These are phyloP conservation scores for Macrotis lagotis DNA, from an alignment of 2,113 vertebrate species.

Conservation along the genomic window DNA sequence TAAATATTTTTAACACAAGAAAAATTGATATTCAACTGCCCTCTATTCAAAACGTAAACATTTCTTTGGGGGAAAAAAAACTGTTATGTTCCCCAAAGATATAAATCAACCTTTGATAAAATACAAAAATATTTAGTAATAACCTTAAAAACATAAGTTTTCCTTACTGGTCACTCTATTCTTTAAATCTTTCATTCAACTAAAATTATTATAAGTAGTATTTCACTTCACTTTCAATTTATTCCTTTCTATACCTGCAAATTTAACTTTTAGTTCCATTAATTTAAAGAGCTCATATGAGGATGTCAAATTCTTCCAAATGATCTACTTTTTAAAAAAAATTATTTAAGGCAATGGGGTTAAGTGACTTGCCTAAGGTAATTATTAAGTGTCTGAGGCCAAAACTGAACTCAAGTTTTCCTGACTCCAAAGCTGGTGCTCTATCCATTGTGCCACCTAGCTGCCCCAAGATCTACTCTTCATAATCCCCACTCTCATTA, in stretches of 20 bases:
- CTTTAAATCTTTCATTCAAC: not conserved
- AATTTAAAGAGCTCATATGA: not conserved
- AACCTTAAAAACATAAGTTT: not conserved
- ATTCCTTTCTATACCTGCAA: not conserved
- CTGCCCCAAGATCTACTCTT: no score
- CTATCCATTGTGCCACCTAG: no score
- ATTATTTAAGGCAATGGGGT: no score
- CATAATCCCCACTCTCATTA: not conserved
- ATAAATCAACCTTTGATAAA: conserved; percentile 37
- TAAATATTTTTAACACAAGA: conserved; percentile 36
- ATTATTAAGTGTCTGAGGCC: no score
- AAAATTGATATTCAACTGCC: conserved; percentile 3
- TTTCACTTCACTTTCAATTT: not conserved
- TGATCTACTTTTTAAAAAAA: not conserved
- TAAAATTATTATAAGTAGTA: not conserved
- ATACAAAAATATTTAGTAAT: not conserved
- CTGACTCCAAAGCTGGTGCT: no score
- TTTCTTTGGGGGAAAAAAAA: conserved; percentile 14
- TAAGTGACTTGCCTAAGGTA: no score
- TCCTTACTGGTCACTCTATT: not conserved
- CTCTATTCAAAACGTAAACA: conserved; percentile 23
- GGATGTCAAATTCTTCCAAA: not conserved
- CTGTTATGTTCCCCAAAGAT: not conserved
- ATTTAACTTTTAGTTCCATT: not conserved
- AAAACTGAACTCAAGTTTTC: no score